Base-by-base conservation (phyloP, 2,113 vertebrate genomes). In the Halcyon senegalensis region DNA sequence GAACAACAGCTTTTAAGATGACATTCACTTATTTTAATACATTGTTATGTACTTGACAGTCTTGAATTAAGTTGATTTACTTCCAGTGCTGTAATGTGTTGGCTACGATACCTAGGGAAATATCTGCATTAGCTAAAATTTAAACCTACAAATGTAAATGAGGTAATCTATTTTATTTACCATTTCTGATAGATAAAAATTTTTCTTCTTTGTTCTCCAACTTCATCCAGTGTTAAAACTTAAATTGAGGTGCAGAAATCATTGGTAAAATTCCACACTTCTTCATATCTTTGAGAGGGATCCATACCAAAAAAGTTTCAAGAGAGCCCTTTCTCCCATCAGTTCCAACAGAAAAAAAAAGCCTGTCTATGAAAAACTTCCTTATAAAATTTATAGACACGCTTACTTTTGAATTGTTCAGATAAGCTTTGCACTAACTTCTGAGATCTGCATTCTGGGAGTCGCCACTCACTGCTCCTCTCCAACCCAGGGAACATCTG, bases 1-100 rank as follows among this genome's bases (percentile, higher is more conserved):
- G 76, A 91, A 60, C 67, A 55, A 88, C 12, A 80, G 63, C 14
- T 94, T 94, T 95, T 86, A 90, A 63, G 51, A 80, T 69, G 75
- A 63, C 46, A 70, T 5, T 73, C 30, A 48, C 21, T 82, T 83
- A 73, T 80, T 77, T 85, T 62, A 95, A 87, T 67, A 68, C 30
- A 41, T 51, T 81, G 10, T 17, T 72, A 13, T 81, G 44, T 55
- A 46, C 39, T 53, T 87, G 56, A 66, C 51, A 91, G 50, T 56
- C 33, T 44, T 73, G 41, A 82, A 75, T 69, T 87, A 87, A 89
- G 50, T 7, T 88, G 50, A 75, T 96, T 84, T 95, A 58, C 35
- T 80, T 87, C n/a, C 51, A 37, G 4, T 51, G 93, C 28, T 60
- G 16, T 44, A 56, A 48, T 37, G 66, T 10, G 3, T 37, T 90